Evolutionary conservation across 2,113 vertebrate genomes (phyloP).

Genomic region (Anguilla japonica): DNA sequence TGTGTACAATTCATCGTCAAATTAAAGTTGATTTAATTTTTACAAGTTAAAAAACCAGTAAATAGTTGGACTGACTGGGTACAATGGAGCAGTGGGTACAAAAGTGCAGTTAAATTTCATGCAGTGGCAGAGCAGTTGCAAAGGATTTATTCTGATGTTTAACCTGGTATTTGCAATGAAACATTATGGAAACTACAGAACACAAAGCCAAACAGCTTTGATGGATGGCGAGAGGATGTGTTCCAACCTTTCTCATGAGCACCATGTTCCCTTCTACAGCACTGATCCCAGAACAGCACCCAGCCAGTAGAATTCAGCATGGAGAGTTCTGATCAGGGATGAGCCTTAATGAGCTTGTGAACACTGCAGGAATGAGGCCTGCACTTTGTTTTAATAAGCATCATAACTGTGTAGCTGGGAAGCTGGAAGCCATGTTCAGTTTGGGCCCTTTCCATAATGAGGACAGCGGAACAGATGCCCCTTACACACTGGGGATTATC

Average conservation of each 20-base stretch:
- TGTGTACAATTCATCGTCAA: neutral
- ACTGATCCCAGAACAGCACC: neutral
- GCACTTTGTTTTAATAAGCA: constrained; percentile 6
- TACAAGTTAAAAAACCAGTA: constrained; percentile 24
- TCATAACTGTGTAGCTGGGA: too few species aligned
- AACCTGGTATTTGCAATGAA: neutral
- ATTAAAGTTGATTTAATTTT: neutral
- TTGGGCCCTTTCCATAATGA: constrained; percentile 41
- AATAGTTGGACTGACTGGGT: neutral
- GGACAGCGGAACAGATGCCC: neutral
- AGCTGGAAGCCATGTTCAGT: constrained; percentile 22
- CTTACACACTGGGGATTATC: neutral
- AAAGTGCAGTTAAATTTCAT: constrained; percentile 18
- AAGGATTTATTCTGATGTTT: neutral
- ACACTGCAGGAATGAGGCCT: neutral
- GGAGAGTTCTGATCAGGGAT: neutral
- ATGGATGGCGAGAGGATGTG: too few species aligned
- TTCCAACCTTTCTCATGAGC: too few species aligned
- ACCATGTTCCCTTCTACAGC: too few species aligned
- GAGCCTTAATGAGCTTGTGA: neutral
- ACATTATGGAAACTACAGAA: too few species aligned
- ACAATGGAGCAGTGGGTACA: neutral
- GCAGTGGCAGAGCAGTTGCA: constrained; percentile 53
- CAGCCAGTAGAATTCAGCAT: neutral
- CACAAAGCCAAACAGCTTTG: too few species aligned